Base-by-base conservation (phyloP, 2,888 invertebrate genomes). In the Dysmachus trigonus region DNA sequence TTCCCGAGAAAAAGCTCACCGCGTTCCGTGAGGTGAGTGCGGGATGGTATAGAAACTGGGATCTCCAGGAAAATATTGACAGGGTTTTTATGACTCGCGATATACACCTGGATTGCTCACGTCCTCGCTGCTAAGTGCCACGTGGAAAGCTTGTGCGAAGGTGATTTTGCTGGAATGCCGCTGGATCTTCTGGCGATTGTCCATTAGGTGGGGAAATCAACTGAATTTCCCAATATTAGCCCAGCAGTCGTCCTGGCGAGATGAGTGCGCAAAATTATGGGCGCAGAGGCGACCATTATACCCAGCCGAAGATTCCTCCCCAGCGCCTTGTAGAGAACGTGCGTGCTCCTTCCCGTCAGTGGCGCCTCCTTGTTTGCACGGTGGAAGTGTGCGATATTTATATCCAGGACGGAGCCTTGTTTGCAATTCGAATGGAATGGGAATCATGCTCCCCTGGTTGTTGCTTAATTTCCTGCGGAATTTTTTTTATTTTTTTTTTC, bases 201-300 rank as follows among this genome's bases (percentile, higher is more conserved):
- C 77, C 27, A 30, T 79, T 62, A 62, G 62, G 33, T 22, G 62
- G 81, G 47, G 81, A 79, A 81, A 18, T 62, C 22, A 62, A 82
- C 62, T 27, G 81, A 82, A 82, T 62, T 82, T 82, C 33, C 81
- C 62, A 5, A 31, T 62, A 62, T 82, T 82, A 33, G 53, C 62
- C 62, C 62, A n/a, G 47, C n/a, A n/a, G 10, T 38, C 31, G 38
- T 79, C 30, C 18, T 47, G 79, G 31, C n/a, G 51, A 51, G 51
- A 79, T 79, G 22, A 62, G 30, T 53, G 33, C 27, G 81, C 33
- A 35, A 82, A 62, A 62, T 62, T 82, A 82, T 53, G 81, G 27
- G 62, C 62, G 81, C 62, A 35, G 31, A 53, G 81, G 22, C 81
- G 18, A n/a, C 81, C 51, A 62, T 62, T 53, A 82, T 82, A 33